Percentiles rank a stretch among this genome's conserved stretches.
Evolutionary conservation across 1,140 invertebrate species (phyloP).

Genomic region (Kradibia gibbosae): DNA sequence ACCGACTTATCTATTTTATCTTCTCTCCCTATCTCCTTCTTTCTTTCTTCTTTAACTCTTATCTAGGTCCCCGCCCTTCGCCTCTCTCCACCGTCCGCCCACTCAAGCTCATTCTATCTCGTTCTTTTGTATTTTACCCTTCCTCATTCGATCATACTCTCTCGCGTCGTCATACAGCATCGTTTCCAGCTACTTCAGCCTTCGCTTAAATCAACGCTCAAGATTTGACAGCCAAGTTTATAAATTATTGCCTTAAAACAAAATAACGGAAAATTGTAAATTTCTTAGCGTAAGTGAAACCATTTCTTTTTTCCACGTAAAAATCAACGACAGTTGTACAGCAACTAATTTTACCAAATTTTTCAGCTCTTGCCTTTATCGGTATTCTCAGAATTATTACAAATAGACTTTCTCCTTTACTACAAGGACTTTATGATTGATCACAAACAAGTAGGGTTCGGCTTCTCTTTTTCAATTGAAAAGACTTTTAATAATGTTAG

Average conservation of each 20-base stretch:
- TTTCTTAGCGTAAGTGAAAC: too few species aligned
- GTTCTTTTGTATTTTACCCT: neutral
- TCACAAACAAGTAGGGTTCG: too few species aligned
- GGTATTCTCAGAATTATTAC: too few species aligned
- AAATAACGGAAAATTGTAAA: neutral
- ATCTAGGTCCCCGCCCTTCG: neutral
- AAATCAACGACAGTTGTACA: too few species aligned
- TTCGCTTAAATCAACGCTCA: neutral
- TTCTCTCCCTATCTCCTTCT: conserved; percentile 7
- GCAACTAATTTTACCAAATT: too few species aligned
- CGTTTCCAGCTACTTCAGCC: neutral
- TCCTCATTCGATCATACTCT: neutral
- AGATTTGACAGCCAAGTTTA: neutral
- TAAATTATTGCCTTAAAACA: neutral
- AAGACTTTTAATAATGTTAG: too few species aligned
- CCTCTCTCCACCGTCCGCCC: neutral
- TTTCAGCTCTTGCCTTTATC: too few species aligned
- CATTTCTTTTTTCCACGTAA: too few species aligned
- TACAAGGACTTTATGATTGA: too few species aligned
- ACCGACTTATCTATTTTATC: too few species aligned
- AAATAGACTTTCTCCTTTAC: too few species aligned
- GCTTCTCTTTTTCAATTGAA: too few species aligned
- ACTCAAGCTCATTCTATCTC: neutral
- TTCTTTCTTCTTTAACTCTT: conserved; percentile 12
- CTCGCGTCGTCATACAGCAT: neutral